Evolutionary conservation across 2,797 vertebrate genomes (phyloP).

Genomic region (Netta rufina): DNA sequence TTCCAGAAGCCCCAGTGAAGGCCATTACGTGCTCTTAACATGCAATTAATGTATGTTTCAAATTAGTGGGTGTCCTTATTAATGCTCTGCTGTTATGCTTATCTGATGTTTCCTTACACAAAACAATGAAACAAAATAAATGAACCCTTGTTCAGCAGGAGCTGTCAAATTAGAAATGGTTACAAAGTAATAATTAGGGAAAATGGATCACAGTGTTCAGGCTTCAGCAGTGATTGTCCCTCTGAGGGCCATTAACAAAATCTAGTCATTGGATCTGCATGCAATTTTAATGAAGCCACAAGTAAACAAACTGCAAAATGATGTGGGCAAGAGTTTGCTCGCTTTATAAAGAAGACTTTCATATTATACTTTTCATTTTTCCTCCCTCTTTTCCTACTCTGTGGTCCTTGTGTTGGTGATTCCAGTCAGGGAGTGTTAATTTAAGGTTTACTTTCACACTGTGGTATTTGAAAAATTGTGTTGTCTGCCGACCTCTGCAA

Average conservation of each 20-base stretch:
- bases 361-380: neutral
- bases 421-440: neutral
- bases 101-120: conserved; percentile 51
- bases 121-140: conserved; percentile 76
- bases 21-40: conserved; percentile 24
- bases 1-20: neutral
- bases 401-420: neutral
- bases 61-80: conserved; percentile 38
- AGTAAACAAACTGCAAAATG: conserved; percentile 74
- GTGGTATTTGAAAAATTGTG: neutral
- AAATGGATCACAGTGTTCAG: conserved; percentile 75
- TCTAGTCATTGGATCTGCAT: conserved; percentile 68
- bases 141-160: conserved; percentile 68
- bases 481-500: neutral
- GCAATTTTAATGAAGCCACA: conserved; percentile 78
- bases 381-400: neutral
- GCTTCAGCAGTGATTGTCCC: conserved; percentile 69
- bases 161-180: conserved; percentile 78
- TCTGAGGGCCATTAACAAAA: conserved; percentile 78
- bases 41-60: conserved; percentile 29
- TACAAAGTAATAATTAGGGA: conserved; percentile 77
- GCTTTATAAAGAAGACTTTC: conserved; percentile 12
- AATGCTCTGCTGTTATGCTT: conserved; percentile 21
- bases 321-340: conserved; percentile 37
- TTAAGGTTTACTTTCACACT: neutral